These are phyloP conservation scores for Mesorhabditis spiculigera DNA, from an alignment of 2,888 invertebrate genomes.

Conservation along the genomic window DNA sequence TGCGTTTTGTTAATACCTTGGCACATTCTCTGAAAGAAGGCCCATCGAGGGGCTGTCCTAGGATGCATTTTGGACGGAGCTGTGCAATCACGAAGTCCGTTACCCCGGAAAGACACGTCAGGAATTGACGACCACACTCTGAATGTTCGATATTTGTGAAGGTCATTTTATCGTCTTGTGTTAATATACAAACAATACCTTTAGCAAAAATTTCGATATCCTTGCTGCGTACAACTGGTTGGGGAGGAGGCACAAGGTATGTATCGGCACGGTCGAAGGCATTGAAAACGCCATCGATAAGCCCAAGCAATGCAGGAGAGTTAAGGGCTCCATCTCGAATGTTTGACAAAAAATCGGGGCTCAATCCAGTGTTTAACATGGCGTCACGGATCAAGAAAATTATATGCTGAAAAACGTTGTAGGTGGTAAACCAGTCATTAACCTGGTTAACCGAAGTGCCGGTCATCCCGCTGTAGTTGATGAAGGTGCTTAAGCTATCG, in stretches of 20 bases:
- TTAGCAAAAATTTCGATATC: too few species aligned
- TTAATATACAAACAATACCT: too few species aligned
- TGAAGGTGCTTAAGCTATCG: background rate
- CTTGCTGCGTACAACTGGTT: too few species aligned
- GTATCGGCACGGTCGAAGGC: background rate
- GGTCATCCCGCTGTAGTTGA: background rate
- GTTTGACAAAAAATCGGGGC: background rate
- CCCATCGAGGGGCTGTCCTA: too few species aligned
- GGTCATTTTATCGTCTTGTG: too few species aligned
- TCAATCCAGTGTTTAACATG: background rate
- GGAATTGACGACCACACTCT: too few species aligned
- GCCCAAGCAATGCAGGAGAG: background rate
- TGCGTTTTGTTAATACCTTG: too few species aligned
- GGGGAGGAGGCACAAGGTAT: background rate
- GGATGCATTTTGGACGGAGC: too few species aligned
- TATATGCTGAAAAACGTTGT: background rate
- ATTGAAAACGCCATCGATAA: background rate
- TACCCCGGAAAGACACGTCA: too few species aligned
- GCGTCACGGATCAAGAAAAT: slow-evolving; percentile 1
- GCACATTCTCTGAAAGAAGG: too few species aligned
- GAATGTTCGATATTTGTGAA: too few species aligned
- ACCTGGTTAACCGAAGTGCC: background rate
- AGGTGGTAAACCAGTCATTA: background rate
- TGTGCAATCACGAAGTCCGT: too few species aligned
- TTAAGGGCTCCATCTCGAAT: background rate